Evolutionary conservation across 2,888 invertebrate genomes (phyloP), one percentile per base, ranked within the genome.

Genomic region (Hetaerina titia): DNA sequence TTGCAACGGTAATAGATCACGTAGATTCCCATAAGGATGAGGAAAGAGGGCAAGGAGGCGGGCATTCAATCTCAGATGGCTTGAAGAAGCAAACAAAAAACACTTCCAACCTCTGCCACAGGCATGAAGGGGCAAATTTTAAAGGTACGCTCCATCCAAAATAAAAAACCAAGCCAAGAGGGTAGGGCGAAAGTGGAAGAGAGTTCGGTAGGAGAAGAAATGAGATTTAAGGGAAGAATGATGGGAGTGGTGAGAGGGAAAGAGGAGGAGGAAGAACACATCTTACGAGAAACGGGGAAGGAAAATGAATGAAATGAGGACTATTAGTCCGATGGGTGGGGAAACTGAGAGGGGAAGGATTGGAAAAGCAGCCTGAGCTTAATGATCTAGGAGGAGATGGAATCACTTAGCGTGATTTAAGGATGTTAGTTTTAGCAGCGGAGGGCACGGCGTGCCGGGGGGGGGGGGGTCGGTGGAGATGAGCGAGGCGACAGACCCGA

Each of bases 191-290:
- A 90, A 58, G 90, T 89, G 57, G 89, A 19, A 57, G 60, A 57
- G 58, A 90, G 58, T n/a, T 60, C 90, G 90, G 90, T 58, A 90
- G 89, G 56, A 15, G 57, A 22, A 57, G 90, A 25, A 90, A 90
- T 90, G 22, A 90, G 5, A 25, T 60, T 58, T 58, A 60, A n/a
- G 25, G 81, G 81, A 81, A 11, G 60, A 31, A 58, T 25, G 15
- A n/a, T 13, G 57, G 57, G 89, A 57, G 60, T 22, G 17, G n/a
- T 1, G 89, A 11, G 89, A 56, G 88, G 22, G 31, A 90, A 25
- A 64, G 90, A 31, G 90, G 45, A 69, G 17, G n/a, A 7, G n/a
- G 15, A 6, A 69, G 69, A 90, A 63, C 31, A 9, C 13, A 69
- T 56, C 45, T 56, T 19, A 92, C 45, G 69, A 56, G 69, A 56